A percentile compares a stretch with the other conserved stretches of the same genome.
Conservation (phyloP, 2,113 vertebrate species). For the Alouatta palliata region DNA sequence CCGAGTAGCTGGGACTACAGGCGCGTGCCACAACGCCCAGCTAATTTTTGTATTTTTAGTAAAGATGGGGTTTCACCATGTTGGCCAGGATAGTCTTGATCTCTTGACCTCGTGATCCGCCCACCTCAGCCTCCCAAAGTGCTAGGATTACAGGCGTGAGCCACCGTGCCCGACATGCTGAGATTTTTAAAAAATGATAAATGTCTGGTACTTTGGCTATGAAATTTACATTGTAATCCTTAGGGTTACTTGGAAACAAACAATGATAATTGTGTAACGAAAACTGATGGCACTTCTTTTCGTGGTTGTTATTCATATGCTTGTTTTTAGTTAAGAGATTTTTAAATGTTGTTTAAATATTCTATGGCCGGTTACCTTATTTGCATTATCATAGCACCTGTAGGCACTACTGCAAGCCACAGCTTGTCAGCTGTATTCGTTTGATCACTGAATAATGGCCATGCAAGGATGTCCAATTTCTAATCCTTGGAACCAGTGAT, state of each 20-base stretch:
- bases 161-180: no score
- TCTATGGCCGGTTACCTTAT: background rate
- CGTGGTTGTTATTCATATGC: background rate
- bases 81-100: no score
- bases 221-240: slow-evolving; percentile 4
- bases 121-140: no score
- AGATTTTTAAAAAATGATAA: background rate
- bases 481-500: background rate
- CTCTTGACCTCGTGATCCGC: no score
- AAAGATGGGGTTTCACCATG: no score
- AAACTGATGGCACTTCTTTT: background rate
- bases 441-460: background rate
- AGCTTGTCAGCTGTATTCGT: background rate
- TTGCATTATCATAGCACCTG: background rate
- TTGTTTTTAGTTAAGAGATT: background rate
- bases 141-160: no score
- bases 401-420: background rate
- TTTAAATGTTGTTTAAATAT: background rate
- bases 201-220: background rate
- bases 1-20: no score
- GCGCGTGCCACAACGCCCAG: accelerated
- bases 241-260: background rate
- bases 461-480: background rate
- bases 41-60: no score
- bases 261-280: background rate